Evolutionary conservation across 2,888 invertebrate genomes (phyloP).

Genomic region (Minunthozetes semirufus): DNA sequence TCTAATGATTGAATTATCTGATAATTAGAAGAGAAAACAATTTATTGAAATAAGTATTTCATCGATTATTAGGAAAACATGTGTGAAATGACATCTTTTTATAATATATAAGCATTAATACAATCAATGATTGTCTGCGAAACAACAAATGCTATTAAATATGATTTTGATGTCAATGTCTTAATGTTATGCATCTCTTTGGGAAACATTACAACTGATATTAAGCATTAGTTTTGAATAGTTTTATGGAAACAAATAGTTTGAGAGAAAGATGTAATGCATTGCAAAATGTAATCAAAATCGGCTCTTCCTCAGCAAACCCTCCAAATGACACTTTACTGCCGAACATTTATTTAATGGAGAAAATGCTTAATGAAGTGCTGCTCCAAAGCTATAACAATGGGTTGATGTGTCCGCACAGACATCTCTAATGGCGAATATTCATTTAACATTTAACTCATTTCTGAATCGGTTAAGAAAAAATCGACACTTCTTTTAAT

Average conservation of each 20-base stretch:
- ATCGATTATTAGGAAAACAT: not conserved
- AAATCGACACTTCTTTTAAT: not conserved
- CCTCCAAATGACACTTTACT: conserved; percentile 18
- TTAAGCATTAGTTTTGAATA: not conserved
- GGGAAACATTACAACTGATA: not conserved
- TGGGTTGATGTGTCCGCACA: no score
- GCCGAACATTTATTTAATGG: not conserved
- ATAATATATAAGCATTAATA: not conserved
- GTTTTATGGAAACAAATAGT: not conserved
- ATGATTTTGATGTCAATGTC: not conserved
- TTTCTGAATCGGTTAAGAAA: no score
- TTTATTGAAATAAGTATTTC: not conserved
- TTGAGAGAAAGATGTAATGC: conserved; percentile 1
- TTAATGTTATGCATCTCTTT: not conserved
- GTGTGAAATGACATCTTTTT: not conserved
- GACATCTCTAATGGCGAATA: no score
- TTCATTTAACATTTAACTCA: no score
- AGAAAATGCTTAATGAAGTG: not conserved
- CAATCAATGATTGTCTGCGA: not conserved
- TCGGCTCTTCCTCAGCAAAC: not conserved
- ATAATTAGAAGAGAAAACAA: no score
- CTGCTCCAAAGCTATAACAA: not conserved
- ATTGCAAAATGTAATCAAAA: not conserved
- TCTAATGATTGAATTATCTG: no score
- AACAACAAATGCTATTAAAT: not conserved